Conservation (phyloP, 2,113 vertebrate genomes). For the Syrrhaptes paradoxus region DNA sequence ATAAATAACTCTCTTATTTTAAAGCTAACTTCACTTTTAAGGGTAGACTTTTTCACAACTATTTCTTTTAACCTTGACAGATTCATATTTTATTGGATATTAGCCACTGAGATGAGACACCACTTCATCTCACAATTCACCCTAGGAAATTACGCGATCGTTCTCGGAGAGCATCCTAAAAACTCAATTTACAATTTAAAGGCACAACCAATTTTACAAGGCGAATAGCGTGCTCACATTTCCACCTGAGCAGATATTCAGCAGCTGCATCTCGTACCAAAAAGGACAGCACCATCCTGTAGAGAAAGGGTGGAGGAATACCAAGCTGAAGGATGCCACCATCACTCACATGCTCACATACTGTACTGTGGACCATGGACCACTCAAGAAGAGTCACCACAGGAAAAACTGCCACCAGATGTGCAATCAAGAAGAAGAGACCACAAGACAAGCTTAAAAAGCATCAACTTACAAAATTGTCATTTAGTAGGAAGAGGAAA, state of each 20-base stretch:
- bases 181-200: not conserved
- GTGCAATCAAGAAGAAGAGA: not conserved
- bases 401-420: not conserved
- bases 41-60: not conserved
- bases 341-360: accelerated
- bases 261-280: not conserved
- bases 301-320: not conserved
- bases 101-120: not conserved
- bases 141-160: not conserved
- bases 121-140: not conserved
- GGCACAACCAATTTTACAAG: not conserved
- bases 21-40: not conserved
- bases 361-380: accelerated
- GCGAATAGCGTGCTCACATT: not conserved
- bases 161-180: accelerated
- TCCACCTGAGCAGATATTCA: not conserved
- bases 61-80: not conserved
- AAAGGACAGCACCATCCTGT: not conserved
- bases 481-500: not conserved
- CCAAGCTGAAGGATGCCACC: not conserved
- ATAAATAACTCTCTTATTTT: not conserved
- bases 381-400: no score
- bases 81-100: not conserved
- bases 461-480: not conserved
- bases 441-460: not conserved